These are phyloP conservation scores for Rutpela maculata DNA, from an alignment of 2,888 invertebrate species.

Conservation along the genomic window DNA sequence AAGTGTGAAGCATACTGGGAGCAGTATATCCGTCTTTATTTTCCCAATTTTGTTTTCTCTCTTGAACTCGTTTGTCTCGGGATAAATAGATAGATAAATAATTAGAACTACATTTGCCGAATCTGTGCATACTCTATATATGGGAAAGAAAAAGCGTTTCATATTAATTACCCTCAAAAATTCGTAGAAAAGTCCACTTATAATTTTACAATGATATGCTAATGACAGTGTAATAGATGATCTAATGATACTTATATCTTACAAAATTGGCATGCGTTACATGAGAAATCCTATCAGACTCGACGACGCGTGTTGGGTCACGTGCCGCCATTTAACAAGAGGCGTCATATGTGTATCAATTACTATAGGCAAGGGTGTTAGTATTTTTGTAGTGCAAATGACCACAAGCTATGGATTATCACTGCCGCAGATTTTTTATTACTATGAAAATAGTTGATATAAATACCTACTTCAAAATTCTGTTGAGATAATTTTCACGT, in stretches of 20 bases:
- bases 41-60: no score
- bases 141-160: no score
- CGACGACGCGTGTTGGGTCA: background rate
- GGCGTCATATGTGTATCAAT: background rate
- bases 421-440: background rate
- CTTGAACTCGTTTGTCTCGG: no score
- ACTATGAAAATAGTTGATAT: background rate
- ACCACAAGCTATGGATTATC: background rate
- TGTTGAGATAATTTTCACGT: background rate
- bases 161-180: no score
- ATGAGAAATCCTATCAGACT: background rate
- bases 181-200: no score
- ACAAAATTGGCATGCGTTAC: background rate
- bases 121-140: no score
- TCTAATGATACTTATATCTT: background rate
- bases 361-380: background rate
- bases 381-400: background rate
- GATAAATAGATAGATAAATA: no score
- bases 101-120: no score
- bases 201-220: no score
- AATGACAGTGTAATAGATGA: no score
- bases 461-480: background rate
- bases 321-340: background rate
- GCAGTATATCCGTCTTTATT: no score
- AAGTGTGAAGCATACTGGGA: no score